Conservation (phyloP, 2,113 vertebrate genomes). For the Prinia subflava region DNA sequence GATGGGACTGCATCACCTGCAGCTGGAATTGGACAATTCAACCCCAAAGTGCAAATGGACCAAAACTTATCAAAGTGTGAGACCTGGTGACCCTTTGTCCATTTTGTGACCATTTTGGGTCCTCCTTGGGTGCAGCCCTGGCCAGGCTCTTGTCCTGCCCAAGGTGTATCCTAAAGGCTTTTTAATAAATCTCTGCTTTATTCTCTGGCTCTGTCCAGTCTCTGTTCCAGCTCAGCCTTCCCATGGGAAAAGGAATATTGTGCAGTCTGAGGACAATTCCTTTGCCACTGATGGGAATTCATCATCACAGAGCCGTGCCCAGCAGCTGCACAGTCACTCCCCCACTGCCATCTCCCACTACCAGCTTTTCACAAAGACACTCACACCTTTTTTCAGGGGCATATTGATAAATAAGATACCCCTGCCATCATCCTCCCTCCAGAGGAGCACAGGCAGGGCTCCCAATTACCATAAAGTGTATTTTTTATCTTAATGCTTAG, state of each 20-base stretch:
- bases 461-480: neutral
- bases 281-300: neutral
- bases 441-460: neutral
- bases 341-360: neutral
- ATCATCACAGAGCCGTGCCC: fast-evolving
- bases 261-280: neutral
- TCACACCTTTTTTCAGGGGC: neutral
- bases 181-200: too few relatives aligned
- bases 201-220: too few relatives aligned
- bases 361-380: neutral
- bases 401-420: neutral
- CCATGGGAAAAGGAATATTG: neutral
- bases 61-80: too few relatives aligned
- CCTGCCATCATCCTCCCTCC: neutral
- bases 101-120: too few relatives aligned
- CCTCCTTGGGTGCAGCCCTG: too few relatives aligned
- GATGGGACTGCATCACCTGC: too few relatives aligned
- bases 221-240: too few relatives aligned
- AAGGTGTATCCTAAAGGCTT: too few relatives aligned
- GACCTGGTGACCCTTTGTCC: too few relatives aligned
- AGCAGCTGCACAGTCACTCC: neutral
- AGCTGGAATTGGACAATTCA: too few relatives aligned
- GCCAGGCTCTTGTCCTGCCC: too few relatives aligned
- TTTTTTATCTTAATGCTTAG: neutral
- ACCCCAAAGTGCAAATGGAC: too few relatives aligned